These are phyloP conservation scores for Lagodon rhomboides DNA, from an alignment of 2,797 vertebrate genomes.

Conservation along the genomic window DNA sequence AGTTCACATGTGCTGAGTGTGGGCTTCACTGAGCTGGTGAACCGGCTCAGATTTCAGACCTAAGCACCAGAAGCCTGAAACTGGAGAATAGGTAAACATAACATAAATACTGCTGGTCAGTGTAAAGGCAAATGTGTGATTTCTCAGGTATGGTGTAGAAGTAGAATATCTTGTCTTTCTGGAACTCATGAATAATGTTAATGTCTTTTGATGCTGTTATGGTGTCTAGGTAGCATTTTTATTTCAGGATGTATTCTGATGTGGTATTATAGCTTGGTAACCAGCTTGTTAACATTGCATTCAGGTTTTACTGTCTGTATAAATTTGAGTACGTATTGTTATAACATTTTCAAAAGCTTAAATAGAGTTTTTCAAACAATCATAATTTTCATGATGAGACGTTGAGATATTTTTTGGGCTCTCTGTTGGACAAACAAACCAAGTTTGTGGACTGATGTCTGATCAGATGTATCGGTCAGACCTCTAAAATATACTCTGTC, in stretches of 20 bases:
- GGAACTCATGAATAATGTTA: background rate
- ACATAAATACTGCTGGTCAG: slow-evolving; percentile 46
- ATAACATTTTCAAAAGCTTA: background rate
- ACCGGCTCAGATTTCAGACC: slow-evolving; percentile 76
- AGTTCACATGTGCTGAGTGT: slow-evolving; percentile 47
- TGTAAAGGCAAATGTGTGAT: slow-evolving; percentile 15
- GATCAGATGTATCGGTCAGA: too few relatives aligned
- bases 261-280: background rate
- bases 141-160: slow-evolving; percentile 37
- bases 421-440: background rate
- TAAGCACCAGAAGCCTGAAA: slow-evolving; percentile 65
- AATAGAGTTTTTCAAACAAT: too few relatives aligned
- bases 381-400: background rate
- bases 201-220: background rate
- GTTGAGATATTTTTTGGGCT: background rate
- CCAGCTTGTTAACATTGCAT: slow-evolving; percentile 7
- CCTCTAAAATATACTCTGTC: background rate
- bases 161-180: background rate
- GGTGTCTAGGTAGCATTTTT: background rate
- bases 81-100: slow-evolving; percentile 55
- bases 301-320: slow-evolving; percentile 2
- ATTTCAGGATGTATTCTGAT: background rate
- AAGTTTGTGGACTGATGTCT: background rate
- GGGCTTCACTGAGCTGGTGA: slow-evolving; percentile 46
- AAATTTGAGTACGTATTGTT: background rate